These are phyloP conservation scores for Eristalinus sepulchralis DNA, from an alignment of 2,888 invertebrate species.

Conservation along the genomic window DNA sequence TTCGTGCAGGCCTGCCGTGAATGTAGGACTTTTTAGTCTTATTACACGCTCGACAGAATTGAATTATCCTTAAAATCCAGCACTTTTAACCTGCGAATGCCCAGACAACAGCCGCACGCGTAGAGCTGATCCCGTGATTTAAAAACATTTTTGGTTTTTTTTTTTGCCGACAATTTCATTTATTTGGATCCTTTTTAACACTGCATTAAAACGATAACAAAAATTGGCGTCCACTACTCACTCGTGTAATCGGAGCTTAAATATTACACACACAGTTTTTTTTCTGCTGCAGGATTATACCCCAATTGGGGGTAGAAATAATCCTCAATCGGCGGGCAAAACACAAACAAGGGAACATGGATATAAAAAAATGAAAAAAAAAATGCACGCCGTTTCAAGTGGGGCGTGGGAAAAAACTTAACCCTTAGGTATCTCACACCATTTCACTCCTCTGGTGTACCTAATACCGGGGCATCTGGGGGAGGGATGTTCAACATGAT, in stretches of 20 bases:
- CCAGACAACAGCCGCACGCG: background rate
- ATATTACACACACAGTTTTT: conserved; percentile 37
- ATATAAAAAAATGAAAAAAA: background rate
- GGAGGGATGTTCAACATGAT: conserved; percentile 22
- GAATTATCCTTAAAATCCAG: conserved; percentile 18
- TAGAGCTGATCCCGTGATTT: conserved; percentile 14
- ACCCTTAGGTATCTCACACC: conserved; percentile 37
- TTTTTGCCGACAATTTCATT: conserved; percentile 1
- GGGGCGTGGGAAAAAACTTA: background rate
- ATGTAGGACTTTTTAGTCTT: conserved; percentile 11
- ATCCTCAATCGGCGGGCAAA: conserved; percentile 43
- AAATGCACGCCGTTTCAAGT: background rate
- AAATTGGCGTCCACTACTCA: conserved; percentile 57
- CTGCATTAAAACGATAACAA: conserved; percentile 61
- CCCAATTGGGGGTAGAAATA: conserved; percentile 43
- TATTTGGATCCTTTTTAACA: conserved; percentile 47
- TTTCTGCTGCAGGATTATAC: conserved; percentile 30
- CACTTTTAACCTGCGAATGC: conserved; percentile 3
- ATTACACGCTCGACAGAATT: background rate
- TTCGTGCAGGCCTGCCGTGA: too few species aligned
- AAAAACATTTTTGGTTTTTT: background rate
- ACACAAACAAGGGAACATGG: conserved; percentile 20
- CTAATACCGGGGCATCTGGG: background rate
- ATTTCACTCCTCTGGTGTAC: background rate
- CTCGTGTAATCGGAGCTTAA: conserved; percentile 59